phyloP scores from a whole-genome alignment of 1,140 invertebrate genomes.

The Heliconius nattereri region DNA sequence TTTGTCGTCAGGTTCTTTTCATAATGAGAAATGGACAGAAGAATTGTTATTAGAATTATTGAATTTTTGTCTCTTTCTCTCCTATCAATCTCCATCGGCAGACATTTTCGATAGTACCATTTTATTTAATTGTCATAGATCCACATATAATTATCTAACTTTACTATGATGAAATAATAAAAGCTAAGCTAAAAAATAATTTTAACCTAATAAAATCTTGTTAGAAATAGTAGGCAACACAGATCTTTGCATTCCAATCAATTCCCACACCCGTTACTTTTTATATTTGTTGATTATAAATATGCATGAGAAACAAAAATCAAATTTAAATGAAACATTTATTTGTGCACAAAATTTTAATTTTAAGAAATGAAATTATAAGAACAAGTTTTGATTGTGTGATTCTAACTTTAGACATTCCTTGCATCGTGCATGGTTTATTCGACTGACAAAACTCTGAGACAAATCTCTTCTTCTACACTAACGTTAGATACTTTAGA shows the following conservation, averaged over 20 bases:
- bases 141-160: too few relatives aligned
- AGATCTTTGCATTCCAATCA: background rate
- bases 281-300: background rate
- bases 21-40: too few relatives aligned
- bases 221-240: background rate
- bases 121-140: too few relatives aligned
- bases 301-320: background rate
- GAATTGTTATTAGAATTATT: too few relatives aligned
- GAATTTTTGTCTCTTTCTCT: too few relatives aligned
- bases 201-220: background rate
- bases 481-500: background rate
- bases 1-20: too few relatives aligned
- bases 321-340: background rate
- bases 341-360: background rate
- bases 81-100: too few relatives aligned
- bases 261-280: background rate
- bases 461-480: background rate
- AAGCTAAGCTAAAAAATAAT: background rate
- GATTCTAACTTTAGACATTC: background rate
- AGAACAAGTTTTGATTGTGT: background rate
- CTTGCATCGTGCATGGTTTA: background rate
- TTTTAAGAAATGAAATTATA: background rate
- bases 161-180: background rate
- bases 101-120: too few relatives aligned
- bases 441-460: conserved; percentile 17